Conservation (phyloP, 2,888 invertebrate genomes). For the Philopedon plagiatum region DNA sequence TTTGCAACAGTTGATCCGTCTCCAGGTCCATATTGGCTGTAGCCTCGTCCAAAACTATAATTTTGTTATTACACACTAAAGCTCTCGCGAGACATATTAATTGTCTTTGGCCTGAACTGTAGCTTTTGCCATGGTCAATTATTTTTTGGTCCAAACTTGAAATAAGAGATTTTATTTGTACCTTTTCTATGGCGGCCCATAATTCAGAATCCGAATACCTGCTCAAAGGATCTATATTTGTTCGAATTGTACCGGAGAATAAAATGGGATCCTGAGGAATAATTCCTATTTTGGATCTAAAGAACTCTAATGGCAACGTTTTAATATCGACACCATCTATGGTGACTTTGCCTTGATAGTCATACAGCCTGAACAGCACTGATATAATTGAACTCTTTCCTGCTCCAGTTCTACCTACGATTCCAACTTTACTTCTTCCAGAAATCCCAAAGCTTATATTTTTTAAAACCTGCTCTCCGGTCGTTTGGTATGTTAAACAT, state of each 20-base stretch:
- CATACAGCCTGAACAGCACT: constrained; percentile 85
- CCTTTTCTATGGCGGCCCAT: constrained; percentile 89
- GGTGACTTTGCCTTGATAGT: constrained; percentile 81
- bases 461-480: constrained; percentile 76
- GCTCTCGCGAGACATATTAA: constrained; percentile 80
- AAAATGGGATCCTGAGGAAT: constrained; percentile 90
- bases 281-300: constrained; percentile 84
- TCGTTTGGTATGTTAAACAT: constrained; percentile 79
- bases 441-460: constrained; percentile 72
- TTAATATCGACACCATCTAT: constrained; percentile 85
- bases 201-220: constrained; percentile 82
- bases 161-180: constrained; percentile 81
- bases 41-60: constrained; percentile 75
- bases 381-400: constrained; percentile 84
- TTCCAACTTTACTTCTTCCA: constrained; percentile 80
- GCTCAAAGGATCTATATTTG: constrained; percentile 91
- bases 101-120: constrained; percentile 73
- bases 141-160: constrained; percentile 76
- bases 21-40: constrained; percentile 86
- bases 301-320: constrained; percentile 79
- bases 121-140: constrained; percentile 75
- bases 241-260: constrained; percentile 88
- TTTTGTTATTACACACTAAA: constrained; percentile 67
- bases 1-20: constrained; percentile 83
- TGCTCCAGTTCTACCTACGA: constrained; percentile 87